Evolutionary conservation across 2,888 invertebrate species (phyloP), one percentile per base, ranked within the genome.

Genomic region (Eupithecia abbreviata): DNA sequence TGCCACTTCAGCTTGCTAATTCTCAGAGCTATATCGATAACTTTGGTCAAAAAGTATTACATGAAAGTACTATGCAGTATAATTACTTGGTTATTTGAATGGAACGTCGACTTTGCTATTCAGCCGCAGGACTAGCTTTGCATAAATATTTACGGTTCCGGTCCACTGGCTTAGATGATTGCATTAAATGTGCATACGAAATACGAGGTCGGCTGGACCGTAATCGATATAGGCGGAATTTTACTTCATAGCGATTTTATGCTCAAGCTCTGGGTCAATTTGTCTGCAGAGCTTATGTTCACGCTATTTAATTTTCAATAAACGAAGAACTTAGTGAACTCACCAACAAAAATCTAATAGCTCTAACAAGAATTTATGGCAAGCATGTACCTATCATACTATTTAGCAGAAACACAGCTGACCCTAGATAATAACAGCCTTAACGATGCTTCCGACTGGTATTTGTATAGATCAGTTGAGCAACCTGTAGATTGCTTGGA

Each of bases 121-220:
- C 81, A 81, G 77, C 82, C 85, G 85, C 84, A 82, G 87, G 85
- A 85, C 85, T 80, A 80, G 81, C 81, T 82, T 81, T 86, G 89
- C 89, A 91, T 92, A 90, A 91, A 91, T 90, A 91, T 91, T 89
- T 88, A 88, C 87, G 82, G 88, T 90, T 89, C 86, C 87, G 87
- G 88, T 86, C 89, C 91, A 90, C 89, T 88, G 89, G 88, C 86
- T 90, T 85, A 88, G 89, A 90, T 90, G 89, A 91, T 90, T 90
- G 88, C 90, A 90, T 90, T 90, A 89, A 88, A 89, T 88, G 87
- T 85, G 89, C 91, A 90, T 89, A 88, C 86, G 84, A 87, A 88
- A 88, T 88, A 83, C 75, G 80, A 84, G 78, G 79, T 80, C 81
- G 83, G 83, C 83, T 85, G 84, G 81, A 85, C 82, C 84, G 82